These are phyloP conservation scores for Serinus canaria DNA, from an alignment of 2,113 vertebrate genomes.

Conservation along the genomic window DNA sequence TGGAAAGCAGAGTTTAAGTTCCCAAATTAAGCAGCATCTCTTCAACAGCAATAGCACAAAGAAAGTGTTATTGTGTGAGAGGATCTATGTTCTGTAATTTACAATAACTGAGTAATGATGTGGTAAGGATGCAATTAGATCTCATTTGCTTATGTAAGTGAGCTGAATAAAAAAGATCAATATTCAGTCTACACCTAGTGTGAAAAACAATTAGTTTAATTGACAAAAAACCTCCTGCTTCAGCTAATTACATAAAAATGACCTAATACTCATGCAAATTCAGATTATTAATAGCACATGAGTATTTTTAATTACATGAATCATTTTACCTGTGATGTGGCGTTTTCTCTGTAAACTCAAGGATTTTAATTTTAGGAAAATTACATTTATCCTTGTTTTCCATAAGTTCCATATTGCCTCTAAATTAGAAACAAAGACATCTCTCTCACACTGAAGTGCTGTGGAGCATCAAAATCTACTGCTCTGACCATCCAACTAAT, in stretches of 20 bases:
- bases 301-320: conserved; percentile 65
- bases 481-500: not conserved
- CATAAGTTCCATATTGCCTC: not conserved
- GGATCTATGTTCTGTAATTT: conserved; percentile 50
- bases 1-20: conserved; percentile 28
- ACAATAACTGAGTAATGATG: conserved; percentile 70
- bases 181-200: conserved; percentile 74
- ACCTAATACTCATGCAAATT: conserved; percentile 70
- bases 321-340: conserved; percentile 50
- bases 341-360: not conserved
- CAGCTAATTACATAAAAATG: conserved; percentile 73
- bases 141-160: conserved; percentile 78
- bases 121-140: conserved; percentile 72
- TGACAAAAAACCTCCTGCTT: conserved; percentile 64
- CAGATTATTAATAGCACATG: conserved; percentile 70
- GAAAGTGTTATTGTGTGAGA: conserved; percentile 40
- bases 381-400: not conserved
- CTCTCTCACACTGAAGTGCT: not conserved
- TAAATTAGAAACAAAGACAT: not conserved
- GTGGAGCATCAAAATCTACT: not conserved
- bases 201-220: conserved; percentile 77
- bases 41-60: conserved; percentile 38
- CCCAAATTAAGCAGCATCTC: conserved; percentile 37
- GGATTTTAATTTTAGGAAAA: not conserved
- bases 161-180: conserved; percentile 73